Conservation (phyloP, 2,888 invertebrate species). For the Augiades crinisus region DNA sequence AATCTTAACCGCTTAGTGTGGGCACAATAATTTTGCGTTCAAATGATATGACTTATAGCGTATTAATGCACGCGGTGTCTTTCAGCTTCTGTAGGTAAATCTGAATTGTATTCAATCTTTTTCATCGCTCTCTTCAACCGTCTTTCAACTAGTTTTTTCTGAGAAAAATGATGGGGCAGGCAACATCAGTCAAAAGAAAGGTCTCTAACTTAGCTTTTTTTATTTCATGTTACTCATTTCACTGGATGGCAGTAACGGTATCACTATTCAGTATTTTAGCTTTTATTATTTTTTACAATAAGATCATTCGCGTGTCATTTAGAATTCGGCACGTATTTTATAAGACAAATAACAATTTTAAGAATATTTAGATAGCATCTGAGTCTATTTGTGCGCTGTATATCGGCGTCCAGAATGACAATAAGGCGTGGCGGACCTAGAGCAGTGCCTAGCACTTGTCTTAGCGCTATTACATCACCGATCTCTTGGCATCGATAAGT, state of each 20-base stretch:
- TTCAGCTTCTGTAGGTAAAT: neutral
- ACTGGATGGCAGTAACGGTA: too few species aligned
- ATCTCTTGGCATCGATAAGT: conserved; percentile 13
- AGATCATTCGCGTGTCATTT: too few species aligned
- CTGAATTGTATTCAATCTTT: neutral
- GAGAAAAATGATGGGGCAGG: too few species aligned
- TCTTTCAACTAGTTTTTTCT: too few species aligned
- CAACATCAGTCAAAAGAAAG: too few species aligned
- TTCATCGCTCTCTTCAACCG: too few species aligned
- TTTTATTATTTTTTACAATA: too few species aligned
- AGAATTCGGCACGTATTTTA: too few species aligned
- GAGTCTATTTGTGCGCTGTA: neutral
- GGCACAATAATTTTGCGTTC: conserved; percentile 12
- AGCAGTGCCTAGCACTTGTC: neutral
- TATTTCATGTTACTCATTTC: too few species aligned
- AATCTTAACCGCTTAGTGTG: conserved; percentile 22
- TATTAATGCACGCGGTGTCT: neutral
- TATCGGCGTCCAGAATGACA: conserved; percentile 5
- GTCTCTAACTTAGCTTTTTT: too few species aligned
- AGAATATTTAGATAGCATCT: neutral
- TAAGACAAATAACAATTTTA: neutral
- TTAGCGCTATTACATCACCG: conserved; percentile 7
- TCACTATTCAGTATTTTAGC: too few species aligned
- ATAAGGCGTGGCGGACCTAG: conserved; percentile 9
- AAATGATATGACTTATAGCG: conserved; percentile 15